Percentiles rank a stretch among this genome's conserved stretches.
Conservation (phyloP, 2,113 vertebrate genomes). For the Tringa solitaria region DNA sequence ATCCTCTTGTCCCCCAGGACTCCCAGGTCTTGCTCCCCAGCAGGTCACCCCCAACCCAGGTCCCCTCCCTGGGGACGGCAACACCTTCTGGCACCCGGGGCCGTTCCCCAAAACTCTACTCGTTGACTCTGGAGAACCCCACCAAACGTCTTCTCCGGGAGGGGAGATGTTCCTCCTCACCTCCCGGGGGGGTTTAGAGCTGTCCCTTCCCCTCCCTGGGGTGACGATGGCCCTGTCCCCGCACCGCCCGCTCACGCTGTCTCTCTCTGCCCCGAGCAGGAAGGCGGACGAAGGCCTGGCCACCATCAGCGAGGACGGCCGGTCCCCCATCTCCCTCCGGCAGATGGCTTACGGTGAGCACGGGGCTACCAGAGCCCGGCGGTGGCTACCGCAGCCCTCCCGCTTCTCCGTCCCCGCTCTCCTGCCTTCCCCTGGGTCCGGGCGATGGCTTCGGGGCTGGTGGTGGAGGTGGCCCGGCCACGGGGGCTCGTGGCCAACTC, state of each 20-base stretch:
- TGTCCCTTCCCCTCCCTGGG: too few relatives aligned
- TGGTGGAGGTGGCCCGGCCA: accelerated
- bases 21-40: too few relatives aligned
- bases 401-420: accelerated
- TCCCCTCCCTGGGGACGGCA: too few relatives aligned
- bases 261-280: slow-evolving; percentile 39
- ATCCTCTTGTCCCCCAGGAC: too few relatives aligned
- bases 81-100: too few relatives aligned
- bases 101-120: too few relatives aligned
- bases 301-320: slow-evolving; percentile 72
- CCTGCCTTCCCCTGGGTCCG: background rate
- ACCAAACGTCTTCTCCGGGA: too few relatives aligned
- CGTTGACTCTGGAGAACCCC: too few relatives aligned
- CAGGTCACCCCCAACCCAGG: too few relatives aligned
- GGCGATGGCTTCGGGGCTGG: accelerated
- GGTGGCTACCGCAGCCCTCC: background rate
- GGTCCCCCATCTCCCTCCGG: slow-evolving; percentile 74
- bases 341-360: slow-evolving; percentile 81
- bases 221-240: accelerated
- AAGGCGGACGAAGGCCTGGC: slow-evolving; percentile 77
- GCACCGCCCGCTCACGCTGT: accelerated
- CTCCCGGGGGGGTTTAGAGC: too few relatives aligned
- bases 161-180: too few relatives aligned
- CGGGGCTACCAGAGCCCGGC: too few relatives aligned
- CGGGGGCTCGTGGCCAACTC: background rate